These are phyloP conservation scores for Tragelaphus scriptus DNA, from an alignment of 2,113 vertebrate genomes.

Conservation along the genomic window DNA sequence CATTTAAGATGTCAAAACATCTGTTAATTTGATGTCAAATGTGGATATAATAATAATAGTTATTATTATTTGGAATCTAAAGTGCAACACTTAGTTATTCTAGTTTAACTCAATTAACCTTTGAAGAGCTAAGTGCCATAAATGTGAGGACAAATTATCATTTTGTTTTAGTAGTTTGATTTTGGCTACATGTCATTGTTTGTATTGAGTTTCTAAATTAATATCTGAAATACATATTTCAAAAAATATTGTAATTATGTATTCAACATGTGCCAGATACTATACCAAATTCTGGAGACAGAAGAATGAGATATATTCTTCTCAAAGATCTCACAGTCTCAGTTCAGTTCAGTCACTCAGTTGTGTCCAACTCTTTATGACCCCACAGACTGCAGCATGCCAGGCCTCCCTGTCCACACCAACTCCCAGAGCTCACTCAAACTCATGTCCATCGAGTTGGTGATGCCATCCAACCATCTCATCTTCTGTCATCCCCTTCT, in stretches of 20 bases:
- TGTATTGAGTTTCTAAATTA: background rate
- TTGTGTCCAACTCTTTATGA: background rate
- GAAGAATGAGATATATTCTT: background rate
- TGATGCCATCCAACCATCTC: background rate
- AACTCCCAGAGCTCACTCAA: background rate
- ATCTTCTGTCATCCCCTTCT: background rate
- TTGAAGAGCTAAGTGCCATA: constrained; percentile 16
- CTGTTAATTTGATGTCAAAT: background rate
- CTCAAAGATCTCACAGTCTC: background rate
- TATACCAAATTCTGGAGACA: background rate
- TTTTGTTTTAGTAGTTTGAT: constrained; percentile 36
- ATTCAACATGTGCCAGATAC: background rate
- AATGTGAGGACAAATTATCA: background rate
- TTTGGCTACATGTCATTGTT: background rate
- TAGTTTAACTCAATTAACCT: constrained; percentile 60
- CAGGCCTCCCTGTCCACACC: background rate
- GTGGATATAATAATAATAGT: background rate
- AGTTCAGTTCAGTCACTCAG: background rate
- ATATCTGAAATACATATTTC: background rate
- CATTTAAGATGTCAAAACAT: constrained; percentile 40
- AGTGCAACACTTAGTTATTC: constrained; percentile 13
- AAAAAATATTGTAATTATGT: background rate
- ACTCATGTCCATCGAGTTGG: background rate
- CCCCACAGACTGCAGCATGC: accelerated
- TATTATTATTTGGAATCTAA: constrained; percentile 41